Conservation (phyloP, 1,140 invertebrate genomes). For the Neodiprion virginianus region DNA sequence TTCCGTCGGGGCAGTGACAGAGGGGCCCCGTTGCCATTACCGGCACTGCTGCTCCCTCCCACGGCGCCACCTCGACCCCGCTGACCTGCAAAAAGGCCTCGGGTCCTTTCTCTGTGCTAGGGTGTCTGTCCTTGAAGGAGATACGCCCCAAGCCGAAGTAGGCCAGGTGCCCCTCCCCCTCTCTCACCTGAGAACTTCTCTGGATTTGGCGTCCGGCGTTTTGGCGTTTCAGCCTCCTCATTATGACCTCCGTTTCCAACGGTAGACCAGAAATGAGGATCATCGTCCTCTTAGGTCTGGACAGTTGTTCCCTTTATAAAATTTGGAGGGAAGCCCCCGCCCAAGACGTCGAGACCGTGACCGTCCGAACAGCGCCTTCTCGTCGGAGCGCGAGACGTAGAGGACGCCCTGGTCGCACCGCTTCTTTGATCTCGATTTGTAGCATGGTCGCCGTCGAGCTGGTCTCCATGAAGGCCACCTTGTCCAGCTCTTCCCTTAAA, state of each 20-base stretch:
- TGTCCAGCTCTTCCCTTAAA: too few species aligned
- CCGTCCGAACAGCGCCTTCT: neutral
- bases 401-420: neutral
- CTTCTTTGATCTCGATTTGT: neutral
- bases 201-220: neutral
- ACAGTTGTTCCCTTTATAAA: neutral
- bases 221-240: neutral
- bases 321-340: too few species aligned
- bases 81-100: neutral
- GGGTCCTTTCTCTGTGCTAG: neutral
- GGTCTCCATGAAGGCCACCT: too few species aligned
- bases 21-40: too few species aligned
- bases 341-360: too few species aligned
- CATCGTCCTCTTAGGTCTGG: constrained; percentile 7
- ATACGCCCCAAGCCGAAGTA: too few species aligned
- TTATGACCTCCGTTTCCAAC: neutral
- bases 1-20: too few species aligned
- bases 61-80: too few species aligned
- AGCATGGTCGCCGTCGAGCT: neutral
- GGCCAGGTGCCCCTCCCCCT: neutral
- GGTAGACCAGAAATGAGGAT: neutral
- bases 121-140: neutral
- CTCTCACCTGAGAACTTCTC: neutral
- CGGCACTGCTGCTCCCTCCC: too few species aligned
- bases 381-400: constrained; percentile 11